Base-by-base conservation (phyloP, 2,113 vertebrate species). In the Salvator merianae region DNA sequence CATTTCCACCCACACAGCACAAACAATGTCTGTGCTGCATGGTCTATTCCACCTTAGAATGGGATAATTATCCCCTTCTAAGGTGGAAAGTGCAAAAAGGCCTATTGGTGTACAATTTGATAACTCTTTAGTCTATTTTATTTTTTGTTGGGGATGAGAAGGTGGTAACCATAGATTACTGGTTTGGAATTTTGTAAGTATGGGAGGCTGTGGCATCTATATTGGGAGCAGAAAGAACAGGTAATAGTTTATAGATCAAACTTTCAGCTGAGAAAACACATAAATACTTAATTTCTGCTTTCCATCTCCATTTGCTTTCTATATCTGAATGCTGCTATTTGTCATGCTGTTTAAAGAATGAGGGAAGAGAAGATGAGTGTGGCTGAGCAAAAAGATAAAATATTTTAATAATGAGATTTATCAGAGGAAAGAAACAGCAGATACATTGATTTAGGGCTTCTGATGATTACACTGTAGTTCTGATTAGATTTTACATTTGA, bases 321-420 rank as follows among this genome's bases (percentile, higher is more conserved):
- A 62, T 73, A 62, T 78, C 68, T 62, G 40, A 62, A 90, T 69
- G 76, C 16, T 86, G 40, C 47, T 6, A 38, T 87, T 90, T 89
- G 32, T 79, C 72, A 83, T 76, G 6, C 16, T 89, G 59, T 80
- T 88, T 89, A 94, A 89, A 28, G 66, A 7, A 85, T 92, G 93
- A 77, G 86, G 73, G 9, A 18, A 79, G 63, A 88, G 34, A 79
- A 88, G 87, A 83, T 81, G 2, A 43, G 22, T 7, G 6, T 86
- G 80, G 72, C 12, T 68, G 1, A 6, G 14, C 28, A 86, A 62
- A 36, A 86, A 74, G 30, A 59, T 22, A 81, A 7, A 0, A 28
- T 78, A 82, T 82, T 69, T 80, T 7, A 90, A 90, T 71, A 89
- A 87, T 32, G 4, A 86, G 13, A 2, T 91, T 76, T 91, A 78